Base-by-base conservation (phyloP, 1,140 invertebrate genomes). In the Bombus waltoni region DNA sequence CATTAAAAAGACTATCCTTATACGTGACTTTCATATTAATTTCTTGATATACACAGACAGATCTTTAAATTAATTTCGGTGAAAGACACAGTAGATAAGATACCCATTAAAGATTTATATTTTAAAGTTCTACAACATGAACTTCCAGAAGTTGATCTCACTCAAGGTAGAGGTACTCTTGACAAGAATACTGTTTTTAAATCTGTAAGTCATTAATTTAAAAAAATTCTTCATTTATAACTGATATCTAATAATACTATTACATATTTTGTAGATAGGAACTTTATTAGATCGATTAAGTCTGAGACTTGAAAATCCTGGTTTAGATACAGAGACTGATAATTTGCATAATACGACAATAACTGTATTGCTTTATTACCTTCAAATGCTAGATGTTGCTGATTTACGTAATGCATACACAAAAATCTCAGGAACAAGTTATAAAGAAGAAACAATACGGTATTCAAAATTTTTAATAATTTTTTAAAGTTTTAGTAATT, bases 261-360 rank as follows among this genome's bases (percentile, higher is more conserved):
- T 53, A 40, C 1, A 35, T 1, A 40, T 65, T 32, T 44, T 66
- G 44, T 25, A 95, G 94, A 95, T 95, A 87, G 92, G 90, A 62
- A 87, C 53, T 47, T 91, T 95, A 85, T 90, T 95, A 72, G 94
- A 95, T 83, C 91, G 94, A 44, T 85, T 95, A 42, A 95, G 94
- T 86, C 92, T 94, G 65, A 92, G 93, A 71, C 90, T 95, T n/a
- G 95, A 95, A 86, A 95, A 93, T 92, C 94, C 94, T 44, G 94
- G 94, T 35, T 88, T 95, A 22, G 94, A 95, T 83, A 93, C 91
- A 13, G 93, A 95, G 73, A 89, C 93, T 22, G 73, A 92, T 77
- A 94, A 95, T 93, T 88, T 95, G 42, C 94, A 95, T 72, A 95
- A 95, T 32, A 94, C 93, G 70, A 95, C 94, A 44, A 94, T 95